Conservation (phyloP, 2,888 invertebrate genomes). For the Hofmannophila pseudospretella region DNA sequence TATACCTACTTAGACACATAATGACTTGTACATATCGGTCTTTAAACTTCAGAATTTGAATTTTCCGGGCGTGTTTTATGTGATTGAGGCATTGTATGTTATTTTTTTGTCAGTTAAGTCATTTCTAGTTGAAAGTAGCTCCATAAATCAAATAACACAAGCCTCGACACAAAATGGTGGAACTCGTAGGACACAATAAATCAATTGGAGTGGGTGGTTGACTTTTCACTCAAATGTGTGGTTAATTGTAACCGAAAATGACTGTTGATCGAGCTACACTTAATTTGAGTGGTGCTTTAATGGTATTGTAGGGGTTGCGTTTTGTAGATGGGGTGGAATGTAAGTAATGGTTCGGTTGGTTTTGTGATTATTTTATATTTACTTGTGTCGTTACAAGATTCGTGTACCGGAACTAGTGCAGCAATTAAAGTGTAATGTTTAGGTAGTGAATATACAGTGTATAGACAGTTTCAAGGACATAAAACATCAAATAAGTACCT, state of each 20-base stretch:
- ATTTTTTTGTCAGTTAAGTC: too few species aligned
- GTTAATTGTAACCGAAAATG: slow-evolving; percentile 79
- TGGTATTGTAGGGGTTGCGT: slow-evolving; percentile 49
- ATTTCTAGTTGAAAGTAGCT: slow-evolving; percentile 31
- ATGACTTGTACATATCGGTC: too few species aligned
- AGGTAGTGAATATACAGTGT: too few species aligned
- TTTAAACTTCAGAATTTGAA: too few species aligned
- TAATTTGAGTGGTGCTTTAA: slow-evolving; percentile 75
- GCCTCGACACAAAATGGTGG: slow-evolving; percentile 68
- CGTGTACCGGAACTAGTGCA: slow-evolving; percentile 31
- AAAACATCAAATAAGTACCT: too few species aligned
- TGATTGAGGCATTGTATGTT: too few species aligned
- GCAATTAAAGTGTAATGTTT: slow-evolving; percentile 37
- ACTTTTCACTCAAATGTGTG: slow-evolving; percentile 78
- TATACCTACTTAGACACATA: too few species aligned
- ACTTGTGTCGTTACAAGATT: slow-evolving; percentile 55
- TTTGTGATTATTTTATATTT: slow-evolving; percentile 61
- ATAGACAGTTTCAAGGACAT: too few species aligned
- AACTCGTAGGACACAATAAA: slow-evolving; percentile 73
- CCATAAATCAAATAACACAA: slow-evolving; percentile 37
- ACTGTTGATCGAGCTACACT: slow-evolving; percentile 78
- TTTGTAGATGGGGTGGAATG: slow-evolving; percentile 45
- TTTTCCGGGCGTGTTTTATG: too few species aligned
- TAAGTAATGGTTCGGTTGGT: slow-evolving; percentile 64
- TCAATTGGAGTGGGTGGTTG: slow-evolving; percentile 79